Percentiles rank a stretch among this genome's conserved stretches.
Evolutionary conservation across 2,113 vertebrate species (phyloP).

Genomic region (Pampusana beccarii): DNA sequence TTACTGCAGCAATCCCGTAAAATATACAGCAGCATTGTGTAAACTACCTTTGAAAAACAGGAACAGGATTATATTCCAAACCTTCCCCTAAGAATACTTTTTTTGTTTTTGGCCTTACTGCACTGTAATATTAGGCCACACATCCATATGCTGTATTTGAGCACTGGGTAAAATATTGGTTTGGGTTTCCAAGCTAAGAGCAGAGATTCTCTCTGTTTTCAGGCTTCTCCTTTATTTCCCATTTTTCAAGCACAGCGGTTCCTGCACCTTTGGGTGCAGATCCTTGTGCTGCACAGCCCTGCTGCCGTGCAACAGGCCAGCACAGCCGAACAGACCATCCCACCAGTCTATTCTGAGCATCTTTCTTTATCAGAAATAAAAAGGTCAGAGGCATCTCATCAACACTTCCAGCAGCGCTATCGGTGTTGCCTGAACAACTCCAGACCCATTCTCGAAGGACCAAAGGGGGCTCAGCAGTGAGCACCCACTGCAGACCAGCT

Average conservation of each 20-base stretch:
- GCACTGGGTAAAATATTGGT: neutral
- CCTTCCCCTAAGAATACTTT: neutral
- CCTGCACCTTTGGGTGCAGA: neutral
- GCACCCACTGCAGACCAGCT: accelerated
- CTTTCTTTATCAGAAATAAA: neutral
- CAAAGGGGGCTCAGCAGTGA: accelerated
- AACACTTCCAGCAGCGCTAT: neutral
- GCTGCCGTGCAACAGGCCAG: accelerated
- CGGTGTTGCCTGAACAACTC: accelerated
- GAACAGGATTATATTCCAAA: neutral
- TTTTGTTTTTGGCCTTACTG: neutral
- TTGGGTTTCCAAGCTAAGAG: neutral
- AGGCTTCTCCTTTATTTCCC: neutral
- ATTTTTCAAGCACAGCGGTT: accelerated
- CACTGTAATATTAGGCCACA: neutral
- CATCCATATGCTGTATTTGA: neutral
- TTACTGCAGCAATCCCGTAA: neutral
- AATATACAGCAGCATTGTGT: neutral
- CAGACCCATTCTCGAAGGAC: too few species aligned
- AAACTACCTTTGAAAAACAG: neutral
- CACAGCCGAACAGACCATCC: neutral
- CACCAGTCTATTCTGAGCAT: accelerated
- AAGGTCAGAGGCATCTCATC: neutral
- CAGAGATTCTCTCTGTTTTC: neutral
- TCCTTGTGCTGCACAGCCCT: accelerated